phyloP scores from a whole-genome alignment of 1,140 invertebrate genomes.

The Drosophila auraria region DNA sequence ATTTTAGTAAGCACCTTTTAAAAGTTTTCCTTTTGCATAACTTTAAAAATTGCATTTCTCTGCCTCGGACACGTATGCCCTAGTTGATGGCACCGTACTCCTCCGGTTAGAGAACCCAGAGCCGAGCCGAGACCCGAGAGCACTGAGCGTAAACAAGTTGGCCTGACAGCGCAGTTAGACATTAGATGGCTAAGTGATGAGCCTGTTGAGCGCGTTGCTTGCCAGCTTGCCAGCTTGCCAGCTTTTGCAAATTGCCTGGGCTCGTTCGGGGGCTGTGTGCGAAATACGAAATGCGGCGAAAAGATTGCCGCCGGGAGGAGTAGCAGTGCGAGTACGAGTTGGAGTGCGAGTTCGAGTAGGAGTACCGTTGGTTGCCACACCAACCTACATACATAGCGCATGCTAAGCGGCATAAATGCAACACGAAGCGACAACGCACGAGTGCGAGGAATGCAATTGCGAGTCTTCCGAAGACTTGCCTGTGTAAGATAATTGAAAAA shows the following conservation, averaged over 20 bases:
- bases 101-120: constrained; percentile 1
- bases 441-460: constrained; percentile 59
- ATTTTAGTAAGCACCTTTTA: not conserved
- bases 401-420: constrained; percentile 39
- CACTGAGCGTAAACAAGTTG: constrained; percentile 73
- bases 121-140: constrained; percentile 27
- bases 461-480: not conserved
- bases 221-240: constrained; percentile 51
- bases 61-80: not conserved
- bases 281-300: constrained; percentile 29
- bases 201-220: constrained; percentile 58
- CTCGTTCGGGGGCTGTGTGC: constrained; percentile 3
- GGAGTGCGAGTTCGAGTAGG: constrained; percentile 4
- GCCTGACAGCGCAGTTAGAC: constrained; percentile 78
- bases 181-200: constrained; percentile 79
- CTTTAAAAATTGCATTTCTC: not conserved
- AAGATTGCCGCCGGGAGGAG: constrained; percentile 35
- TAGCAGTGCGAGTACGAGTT: not conserved
- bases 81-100: constrained; percentile 11
- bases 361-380: constrained; percentile 80
- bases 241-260: constrained; percentile 71
- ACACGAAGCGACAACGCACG: constrained; percentile 37
- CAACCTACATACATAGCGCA: constrained; percentile 75
- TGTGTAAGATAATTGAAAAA: constrained; percentile 71
- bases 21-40: not conserved